Percentiles rank a stretch among this genome's conserved stretches.
Conservation (phyloP, 64 coral and sea anemone species). For the Actinia equina region DNA sequence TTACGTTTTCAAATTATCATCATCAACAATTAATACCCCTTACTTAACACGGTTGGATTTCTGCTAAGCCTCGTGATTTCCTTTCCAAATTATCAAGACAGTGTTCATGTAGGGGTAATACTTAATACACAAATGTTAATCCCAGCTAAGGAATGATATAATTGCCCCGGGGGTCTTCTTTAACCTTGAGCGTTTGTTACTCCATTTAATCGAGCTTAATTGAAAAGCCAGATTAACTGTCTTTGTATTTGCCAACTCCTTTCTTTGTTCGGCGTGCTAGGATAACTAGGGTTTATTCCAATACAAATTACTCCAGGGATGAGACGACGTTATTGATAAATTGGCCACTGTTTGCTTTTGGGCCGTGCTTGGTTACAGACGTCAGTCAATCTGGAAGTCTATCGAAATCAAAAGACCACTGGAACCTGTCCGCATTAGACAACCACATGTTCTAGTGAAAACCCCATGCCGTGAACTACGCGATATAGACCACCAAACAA, state of each 20-base stretch:
- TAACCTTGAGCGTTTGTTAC: background rate
- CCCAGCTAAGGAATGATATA: background rate
- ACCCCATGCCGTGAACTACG: background rate
- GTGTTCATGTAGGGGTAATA: background rate
- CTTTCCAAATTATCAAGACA: background rate
- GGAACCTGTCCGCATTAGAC: background rate
- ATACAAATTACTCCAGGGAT: background rate
- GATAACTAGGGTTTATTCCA: background rate
- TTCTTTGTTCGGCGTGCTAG: background rate
- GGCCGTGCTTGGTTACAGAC: background rate
- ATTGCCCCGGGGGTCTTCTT: background rate
- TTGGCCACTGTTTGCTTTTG: constrained; percentile 16
- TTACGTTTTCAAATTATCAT: constrained; percentile 14
- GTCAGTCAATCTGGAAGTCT: constrained; percentile 1
- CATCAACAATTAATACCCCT: background rate
- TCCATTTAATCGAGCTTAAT: constrained; percentile 30
- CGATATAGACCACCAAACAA: background rate
- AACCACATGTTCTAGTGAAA: background rate
- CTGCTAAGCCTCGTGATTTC: background rate
- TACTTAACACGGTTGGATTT: constrained; percentile 3
- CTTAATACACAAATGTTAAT: constrained; percentile 17
- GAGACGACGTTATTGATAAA: constrained; percentile 21
- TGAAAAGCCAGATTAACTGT: constrained; percentile 25
- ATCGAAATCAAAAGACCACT: constrained; percentile 4
- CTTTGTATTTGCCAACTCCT: background rate